A percentile compares a stretch with the other conserved stretches of the same genome.
Evolutionary conservation across 2,113 vertebrate genomes (phyloP).

Genomic region (Hypanus sabinus): DNA sequence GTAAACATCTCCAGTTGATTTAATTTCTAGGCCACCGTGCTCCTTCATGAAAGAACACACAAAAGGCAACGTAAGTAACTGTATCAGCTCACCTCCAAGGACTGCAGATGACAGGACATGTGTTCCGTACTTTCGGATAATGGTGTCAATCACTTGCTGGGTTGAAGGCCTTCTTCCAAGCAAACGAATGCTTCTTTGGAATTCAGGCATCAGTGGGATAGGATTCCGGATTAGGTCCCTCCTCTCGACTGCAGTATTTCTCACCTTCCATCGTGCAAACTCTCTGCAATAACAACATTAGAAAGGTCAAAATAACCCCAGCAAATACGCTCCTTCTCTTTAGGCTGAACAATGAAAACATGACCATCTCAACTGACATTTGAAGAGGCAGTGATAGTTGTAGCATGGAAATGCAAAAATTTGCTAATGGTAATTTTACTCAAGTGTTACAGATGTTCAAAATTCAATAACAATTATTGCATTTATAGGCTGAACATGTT

Average conservation of each 20-base stretch:
- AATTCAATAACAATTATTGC: no score
- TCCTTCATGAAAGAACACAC: neutral
- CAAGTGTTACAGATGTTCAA: no score
- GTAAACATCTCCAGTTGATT: no score
- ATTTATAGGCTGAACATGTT: no score
- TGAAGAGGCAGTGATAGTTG: no score
- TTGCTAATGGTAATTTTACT: no score
- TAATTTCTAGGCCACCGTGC: no score
- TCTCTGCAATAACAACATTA: constrained; percentile 62
- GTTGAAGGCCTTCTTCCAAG: constrained; percentile 92
- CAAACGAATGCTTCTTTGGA: constrained; percentile 89
- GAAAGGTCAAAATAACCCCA: neutral
- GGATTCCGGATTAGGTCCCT: constrained; percentile 88
- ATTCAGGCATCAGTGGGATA: constrained; percentile 94
- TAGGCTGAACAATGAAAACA: no score
- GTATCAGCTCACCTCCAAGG: constrained; percentile 77
- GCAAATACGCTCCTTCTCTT: neutral
- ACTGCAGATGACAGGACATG: constrained; percentile 98
- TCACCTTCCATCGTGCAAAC: constrained; percentile 99
- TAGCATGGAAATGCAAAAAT: no score
- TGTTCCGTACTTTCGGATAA: constrained; percentile 99
- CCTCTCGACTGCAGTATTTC: constrained; percentile 93
- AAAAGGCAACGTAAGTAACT: neutral
- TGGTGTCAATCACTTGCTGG: constrained; percentile 96
- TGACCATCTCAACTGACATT: no score